Base-by-base conservation (phyloP, 1,140 invertebrate species). In the Tenebrio molitor region DNA sequence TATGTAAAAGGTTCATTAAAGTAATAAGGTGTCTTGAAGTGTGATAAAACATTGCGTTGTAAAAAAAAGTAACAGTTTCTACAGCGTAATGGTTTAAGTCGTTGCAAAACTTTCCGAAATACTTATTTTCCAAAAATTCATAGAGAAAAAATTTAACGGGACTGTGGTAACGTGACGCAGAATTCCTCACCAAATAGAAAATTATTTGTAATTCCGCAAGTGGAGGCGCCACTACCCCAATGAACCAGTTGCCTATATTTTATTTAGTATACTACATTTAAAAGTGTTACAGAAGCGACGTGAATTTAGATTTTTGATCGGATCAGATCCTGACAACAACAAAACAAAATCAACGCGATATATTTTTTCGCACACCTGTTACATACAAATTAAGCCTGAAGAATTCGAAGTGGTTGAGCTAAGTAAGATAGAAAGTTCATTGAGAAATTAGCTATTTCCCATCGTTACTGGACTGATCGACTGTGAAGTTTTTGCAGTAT, bases 251-350 rank as follows among this genome's bases (percentile, higher is more conserved):
- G 21, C 23, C 50, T 58, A 58, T 33, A 42, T 29, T 66, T 41
- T 42, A 44, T 41, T 66, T 66, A 44, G 64, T 66, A 66, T 66
- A 66, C 64, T 42, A 62, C n/a, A 39, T 66, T 66, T 44, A 66
- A 66, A 66, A 66, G 64, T 66, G 42, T 41, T 66, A 66, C 36
- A 42, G 42, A 29, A 16, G 8, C 29, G 62, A 23, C 19, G n/a
- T 65, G 62, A 15, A 65, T 65, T 12, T 8, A n/a, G 42, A 66
- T 58, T 58, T 29, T 25, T 21, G n/a, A n/a, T 25, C 50, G 21
- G 50, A 58, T 29, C 44, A 25, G 6, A 58, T 58, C 50, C 21
- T 58, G 23, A 3, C 44, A 50, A 21, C 10, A 50, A 50, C 44
- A 50, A 33, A 50, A 50, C 44, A 17, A 50, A 50, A 50, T 50